These are phyloP conservation scores for Volucella inflata DNA, from an alignment of 2,888 invertebrate genomes.

Conservation along the genomic window DNA sequence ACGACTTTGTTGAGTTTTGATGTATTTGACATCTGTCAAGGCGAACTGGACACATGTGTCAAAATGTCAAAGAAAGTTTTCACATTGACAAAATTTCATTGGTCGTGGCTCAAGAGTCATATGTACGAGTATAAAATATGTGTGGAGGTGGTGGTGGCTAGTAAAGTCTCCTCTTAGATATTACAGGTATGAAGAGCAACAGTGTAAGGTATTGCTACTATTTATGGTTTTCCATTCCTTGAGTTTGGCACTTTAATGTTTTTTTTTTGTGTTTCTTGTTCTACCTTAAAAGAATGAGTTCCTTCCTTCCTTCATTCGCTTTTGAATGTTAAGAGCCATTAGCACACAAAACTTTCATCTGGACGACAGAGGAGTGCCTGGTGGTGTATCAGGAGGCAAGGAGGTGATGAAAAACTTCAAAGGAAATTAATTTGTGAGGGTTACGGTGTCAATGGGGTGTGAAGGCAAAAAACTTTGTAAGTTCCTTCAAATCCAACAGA, in stretches of 20 bases:
- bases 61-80: conserved; percentile 58
- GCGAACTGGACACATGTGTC: conserved; percentile 57
- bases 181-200: conserved; percentile 17
- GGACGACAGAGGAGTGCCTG: background rate
- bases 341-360: conserved; percentile 58
- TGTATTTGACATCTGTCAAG: conserved; percentile 64
- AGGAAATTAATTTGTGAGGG: conserved; percentile 74
- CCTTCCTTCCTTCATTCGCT: background rate
- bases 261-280: conserved; percentile 28
- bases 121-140: background rate
- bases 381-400: background rate
- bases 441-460: conserved; percentile 74
- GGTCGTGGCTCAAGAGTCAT: conserved; percentile 12
- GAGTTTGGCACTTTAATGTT: conserved; percentile 11
- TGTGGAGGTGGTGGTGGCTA: background rate
- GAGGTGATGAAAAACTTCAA: conserved; percentile 56
- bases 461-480: conserved; percentile 64
- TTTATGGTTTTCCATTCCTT: conserved; percentile 61
- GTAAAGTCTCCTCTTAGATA: background rate
- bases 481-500: conserved; percentile 54
- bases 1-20: conserved; percentile 40
- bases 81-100: conserved; percentile 28
- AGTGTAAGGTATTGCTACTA: conserved; percentile 32
- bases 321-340: conserved; percentile 71
- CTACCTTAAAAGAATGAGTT: background rate